A percentile compares a stretch with the other conserved stretches of the same genome.
Evolutionary conservation across 2,888 invertebrate genomes (phyloP).

Genomic region (Dasypogon diadema): DNA sequence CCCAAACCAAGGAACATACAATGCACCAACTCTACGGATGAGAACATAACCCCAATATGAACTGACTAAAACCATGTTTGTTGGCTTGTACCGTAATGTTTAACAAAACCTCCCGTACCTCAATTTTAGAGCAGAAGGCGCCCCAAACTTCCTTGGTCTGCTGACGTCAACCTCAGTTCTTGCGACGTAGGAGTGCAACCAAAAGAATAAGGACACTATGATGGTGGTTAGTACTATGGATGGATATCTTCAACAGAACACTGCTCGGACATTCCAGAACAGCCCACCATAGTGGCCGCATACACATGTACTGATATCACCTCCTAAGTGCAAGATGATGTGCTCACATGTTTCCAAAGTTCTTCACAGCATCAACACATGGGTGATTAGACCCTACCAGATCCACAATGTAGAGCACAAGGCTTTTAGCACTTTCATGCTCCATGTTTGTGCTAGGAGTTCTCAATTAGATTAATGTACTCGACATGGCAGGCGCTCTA

Average conservation of each 20-base stretch:
- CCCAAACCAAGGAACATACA: conserved; percentile 1
- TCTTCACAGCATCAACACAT: conserved; percentile 48
- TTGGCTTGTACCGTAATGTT: conserved; percentile 59
- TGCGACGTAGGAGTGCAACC: conserved; percentile 30
- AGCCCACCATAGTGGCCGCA: conserved; percentile 10
- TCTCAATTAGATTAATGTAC: conserved; percentile 50
- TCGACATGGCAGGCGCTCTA: conserved; percentile 44
- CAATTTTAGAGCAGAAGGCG: conserved; percentile 49
- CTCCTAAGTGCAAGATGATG: conserved; percentile 51
- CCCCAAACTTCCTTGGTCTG: conserved; percentile 36
- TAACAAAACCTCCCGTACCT: conserved; percentile 59
- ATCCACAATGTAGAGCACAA: conserved; percentile 38
- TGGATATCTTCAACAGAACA: conserved; percentile 22
- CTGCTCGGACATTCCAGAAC: conserved; percentile 27
- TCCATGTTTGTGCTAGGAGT: conserved; percentile 21
- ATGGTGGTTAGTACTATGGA: conserved; percentile 28
- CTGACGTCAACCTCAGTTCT: conserved; percentile 33
- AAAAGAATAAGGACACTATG: conserved; percentile 42
- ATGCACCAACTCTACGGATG: conserved; percentile 11
- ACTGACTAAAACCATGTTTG: conserved; percentile 59
- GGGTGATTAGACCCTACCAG: conserved; percentile 48
- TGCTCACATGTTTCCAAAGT: conserved; percentile 42
- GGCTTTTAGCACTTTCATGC: conserved; percentile 40
- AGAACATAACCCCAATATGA: conserved; percentile 58
- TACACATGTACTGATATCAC: conserved; percentile 46